Evolutionary conservation across 1,140 invertebrate species (phyloP).

Genomic region (Habropoda laboriosa): DNA sequence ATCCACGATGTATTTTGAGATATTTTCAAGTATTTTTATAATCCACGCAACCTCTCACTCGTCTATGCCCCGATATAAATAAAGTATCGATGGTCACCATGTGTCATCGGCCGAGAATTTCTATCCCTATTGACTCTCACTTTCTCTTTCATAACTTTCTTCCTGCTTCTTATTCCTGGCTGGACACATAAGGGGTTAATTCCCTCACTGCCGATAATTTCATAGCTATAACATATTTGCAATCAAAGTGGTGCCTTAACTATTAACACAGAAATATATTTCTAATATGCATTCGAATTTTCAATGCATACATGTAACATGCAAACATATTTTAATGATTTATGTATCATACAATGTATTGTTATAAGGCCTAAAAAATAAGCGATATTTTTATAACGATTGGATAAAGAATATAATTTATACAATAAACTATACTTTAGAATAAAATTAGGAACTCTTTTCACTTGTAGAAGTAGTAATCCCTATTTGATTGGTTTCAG

Average conservation of each 20-base stretch:
- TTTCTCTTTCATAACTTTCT: too few relatives aligned
- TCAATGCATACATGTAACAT: slow-evolving; percentile 33
- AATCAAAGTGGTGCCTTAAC: slow-evolving; percentile 52
- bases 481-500: not conserved
- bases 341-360: slow-evolving; percentile 15
- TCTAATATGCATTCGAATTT: slow-evolving; percentile 41
- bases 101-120: too few relatives aligned
- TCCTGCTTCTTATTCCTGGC: too few relatives aligned
- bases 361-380: slow-evolving; percentile 1
- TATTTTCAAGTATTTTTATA: too few relatives aligned
- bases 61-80: too few relatives aligned
- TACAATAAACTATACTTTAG: slow-evolving; percentile 5
- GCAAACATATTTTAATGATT: not conserved
- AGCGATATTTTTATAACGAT: slow-evolving; percentile 33
- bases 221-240: slow-evolving; percentile 4
- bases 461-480: not conserved
- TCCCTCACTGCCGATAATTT: slow-evolving; percentile 50
- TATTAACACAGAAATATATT: slow-evolving; percentile 28
- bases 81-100: too few relatives aligned
- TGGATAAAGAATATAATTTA: slow-evolving; percentile 7
- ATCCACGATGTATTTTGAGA: too few relatives aligned
- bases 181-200: too few relatives aligned
- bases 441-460: not conserved
- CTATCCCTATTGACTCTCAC: too few relatives aligned
- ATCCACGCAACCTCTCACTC: too few relatives aligned